phyloP scores from a whole-genome alignment of 2,888 invertebrate genomes.

The Pammene aurita region DNA sequence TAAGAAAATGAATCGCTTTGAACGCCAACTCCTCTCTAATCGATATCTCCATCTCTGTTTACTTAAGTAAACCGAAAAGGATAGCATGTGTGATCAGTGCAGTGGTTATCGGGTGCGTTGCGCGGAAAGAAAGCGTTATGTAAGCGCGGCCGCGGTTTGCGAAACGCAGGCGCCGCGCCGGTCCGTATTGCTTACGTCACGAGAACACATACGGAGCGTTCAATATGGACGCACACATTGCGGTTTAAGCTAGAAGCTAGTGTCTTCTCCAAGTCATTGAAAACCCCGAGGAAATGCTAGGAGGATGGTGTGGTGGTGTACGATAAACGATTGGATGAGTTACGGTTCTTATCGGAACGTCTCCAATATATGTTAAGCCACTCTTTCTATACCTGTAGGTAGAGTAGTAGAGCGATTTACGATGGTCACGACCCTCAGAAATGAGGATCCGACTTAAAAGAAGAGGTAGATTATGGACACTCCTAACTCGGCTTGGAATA shows the following conservation, averaged over 20 bases:
- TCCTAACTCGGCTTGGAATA: no score
- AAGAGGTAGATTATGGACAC: no score
- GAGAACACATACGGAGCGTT: constrained; percentile 37
- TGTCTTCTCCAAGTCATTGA: no score
- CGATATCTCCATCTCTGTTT: constrained; percentile 15
- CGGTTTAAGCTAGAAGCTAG: background rate
- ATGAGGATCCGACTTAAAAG: no score
- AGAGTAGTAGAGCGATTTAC: no score
- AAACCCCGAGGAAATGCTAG: no score
- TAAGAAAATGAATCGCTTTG: background rate
- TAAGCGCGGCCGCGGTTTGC: constrained; percentile 59
- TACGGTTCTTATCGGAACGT: no score
- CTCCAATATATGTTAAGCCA: no score
- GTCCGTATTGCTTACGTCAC: constrained; percentile 52
- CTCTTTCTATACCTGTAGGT: no score
- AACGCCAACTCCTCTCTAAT: background rate
- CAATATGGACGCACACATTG: constrained; percentile 13
- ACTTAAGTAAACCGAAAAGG: constrained; percentile 7
- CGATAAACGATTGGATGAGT: no score
- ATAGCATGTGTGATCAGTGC: constrained; percentile 29
- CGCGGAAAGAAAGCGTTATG: constrained; percentile 59
- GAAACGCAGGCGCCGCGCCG: constrained; percentile 52
- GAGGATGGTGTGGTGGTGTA: no score
- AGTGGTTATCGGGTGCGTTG: constrained; percentile 41
- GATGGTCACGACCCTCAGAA: no score